Evolutionary conservation across 1,140 invertebrate species (phyloP), one percentile per base, ranked within the genome.

Genomic region (Phortica variegata): DNA sequence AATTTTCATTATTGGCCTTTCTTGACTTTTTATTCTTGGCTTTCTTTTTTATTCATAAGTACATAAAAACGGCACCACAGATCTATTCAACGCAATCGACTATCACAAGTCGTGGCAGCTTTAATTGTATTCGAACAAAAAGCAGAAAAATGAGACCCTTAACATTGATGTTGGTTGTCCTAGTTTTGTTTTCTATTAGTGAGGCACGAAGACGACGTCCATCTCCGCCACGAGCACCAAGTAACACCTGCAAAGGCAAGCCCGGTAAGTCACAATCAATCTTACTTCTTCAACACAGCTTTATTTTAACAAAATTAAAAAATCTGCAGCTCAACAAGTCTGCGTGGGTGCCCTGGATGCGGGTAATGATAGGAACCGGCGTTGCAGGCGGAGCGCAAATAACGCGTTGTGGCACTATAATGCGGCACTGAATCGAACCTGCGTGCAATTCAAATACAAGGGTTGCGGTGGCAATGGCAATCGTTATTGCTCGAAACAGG

Each of bases 401-500:
- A 39, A 18, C 15, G 9, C 38, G 5, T 49, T 54, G 52, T 54
- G 52, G 52, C 36, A 46, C 19, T 54, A 36, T 34, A 50, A 50
- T 50, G 43, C 33, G 8, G 36, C 48, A 10, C 7, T 37, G 4
- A 48, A 49, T 18, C 50, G 10, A 47, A 47, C 19, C 16, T 54
- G 52, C 32, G n/a, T 44, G 2, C 29, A 45, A 16, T 40, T 54
- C 29, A 32, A 42, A 2, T 54, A 47, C 15, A 38, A 38, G 13
- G 52, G 52, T 32, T 54, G 52, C 21, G 52, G 43, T 2, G 52
- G 52, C n/a, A 54, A 54, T 38, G 23, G 26, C 12, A 54, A 54
- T 43, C 52, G 52, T 13, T 54, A 40, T 31, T 54, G 52, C 33
- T 29, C 47, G 26, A 37, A 37, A 31, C 9, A 19, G 1, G 43